Conservation (phyloP, 2,888 invertebrate genomes). For the Mesorhabditis belari region DNA sequence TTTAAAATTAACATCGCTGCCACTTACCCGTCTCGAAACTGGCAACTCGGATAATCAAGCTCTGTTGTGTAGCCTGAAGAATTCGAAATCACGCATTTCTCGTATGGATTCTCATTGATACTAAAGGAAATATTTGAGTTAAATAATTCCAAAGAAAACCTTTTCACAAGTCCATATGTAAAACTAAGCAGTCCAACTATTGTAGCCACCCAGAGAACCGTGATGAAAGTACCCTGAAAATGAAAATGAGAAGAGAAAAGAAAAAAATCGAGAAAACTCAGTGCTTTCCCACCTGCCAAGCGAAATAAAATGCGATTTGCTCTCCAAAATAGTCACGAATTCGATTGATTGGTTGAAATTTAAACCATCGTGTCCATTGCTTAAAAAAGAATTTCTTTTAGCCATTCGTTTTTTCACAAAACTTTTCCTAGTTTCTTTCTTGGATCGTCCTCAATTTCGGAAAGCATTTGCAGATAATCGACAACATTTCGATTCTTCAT, state of each 20-base stretch:
- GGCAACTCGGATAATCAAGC: background rate
- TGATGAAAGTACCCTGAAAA: conserved; percentile 55
- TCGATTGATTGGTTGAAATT: conserved; percentile 23
- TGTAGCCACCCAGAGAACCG: conserved; percentile 55
- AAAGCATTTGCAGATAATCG: conserved; percentile 11
- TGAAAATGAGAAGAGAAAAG: too few relatives aligned
- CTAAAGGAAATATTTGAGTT: conserved; percentile 6
- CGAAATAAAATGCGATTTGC: conserved; percentile 58
- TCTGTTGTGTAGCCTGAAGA: background rate
- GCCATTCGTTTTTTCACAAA: background rate
- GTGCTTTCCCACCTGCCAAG: too few relatives aligned
- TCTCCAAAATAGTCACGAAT: conserved; percentile 57
- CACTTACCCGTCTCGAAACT: background rate
- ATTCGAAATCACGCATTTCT: background rate
- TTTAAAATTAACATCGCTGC: background rate
- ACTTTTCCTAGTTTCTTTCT: conserved; percentile 7
- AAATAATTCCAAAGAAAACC: conserved; percentile 45
- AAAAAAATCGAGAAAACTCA: too few relatives aligned
- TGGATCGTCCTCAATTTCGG: conserved; percentile 23
- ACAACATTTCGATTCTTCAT: conserved; percentile 20
- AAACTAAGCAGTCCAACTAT: conserved; percentile 55
- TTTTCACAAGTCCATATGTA: conserved; percentile 54
- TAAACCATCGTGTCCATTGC: conserved; percentile 11
- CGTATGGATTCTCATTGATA: background rate
- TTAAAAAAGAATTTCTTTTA: background rate